A percentile compares a stretch with the other conserved stretches of the same genome.
Evolutionary conservation across 2,888 invertebrate genomes (phyloP).

Genomic region (Lamellibrachia columna): DNA sequence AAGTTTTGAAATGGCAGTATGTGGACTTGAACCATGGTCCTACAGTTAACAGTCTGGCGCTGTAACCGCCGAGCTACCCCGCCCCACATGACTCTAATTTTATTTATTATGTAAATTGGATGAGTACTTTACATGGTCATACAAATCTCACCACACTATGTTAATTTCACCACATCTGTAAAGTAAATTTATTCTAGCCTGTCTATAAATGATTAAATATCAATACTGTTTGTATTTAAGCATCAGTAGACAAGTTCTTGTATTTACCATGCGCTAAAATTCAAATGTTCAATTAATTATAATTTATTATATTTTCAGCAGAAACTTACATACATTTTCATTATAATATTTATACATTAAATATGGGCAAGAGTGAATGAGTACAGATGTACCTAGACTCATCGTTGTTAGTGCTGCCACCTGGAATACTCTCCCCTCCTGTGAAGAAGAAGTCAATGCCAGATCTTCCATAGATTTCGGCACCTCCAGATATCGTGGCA

Average conservation of each 20-base stretch:
- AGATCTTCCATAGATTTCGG: conserved; percentile 78
- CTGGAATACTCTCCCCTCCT: conserved; percentile 43
- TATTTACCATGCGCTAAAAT: too few relatives aligned
- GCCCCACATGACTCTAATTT: background rate
- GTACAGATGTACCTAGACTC: background rate
- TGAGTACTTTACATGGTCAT: background rate
- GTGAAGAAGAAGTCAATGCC: conserved; percentile 72
- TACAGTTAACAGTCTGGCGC: too few relatives aligned
- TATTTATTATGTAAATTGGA: background rate
- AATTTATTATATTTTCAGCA: too few relatives aligned
- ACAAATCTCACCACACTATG: background rate
- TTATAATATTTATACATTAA: background rate
- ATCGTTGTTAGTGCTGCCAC: conserved; percentile 19
- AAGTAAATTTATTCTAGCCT: background rate
- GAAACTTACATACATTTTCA: background rate
- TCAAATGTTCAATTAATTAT: too few relatives aligned
- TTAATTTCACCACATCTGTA: background rate
- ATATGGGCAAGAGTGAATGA: background rate
- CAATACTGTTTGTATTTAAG: too few relatives aligned
- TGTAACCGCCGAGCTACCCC: too few relatives aligned
- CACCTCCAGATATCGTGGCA: conserved; percentile 78
- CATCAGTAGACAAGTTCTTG: too few relatives aligned
- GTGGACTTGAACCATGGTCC: too few relatives aligned
- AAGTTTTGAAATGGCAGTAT: too few relatives aligned
- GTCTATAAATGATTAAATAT: background rate